These are phyloP conservation scores for Sesamia inferens DNA, from an alignment of 2,888 invertebrate genomes.

Conservation along the genomic window DNA sequence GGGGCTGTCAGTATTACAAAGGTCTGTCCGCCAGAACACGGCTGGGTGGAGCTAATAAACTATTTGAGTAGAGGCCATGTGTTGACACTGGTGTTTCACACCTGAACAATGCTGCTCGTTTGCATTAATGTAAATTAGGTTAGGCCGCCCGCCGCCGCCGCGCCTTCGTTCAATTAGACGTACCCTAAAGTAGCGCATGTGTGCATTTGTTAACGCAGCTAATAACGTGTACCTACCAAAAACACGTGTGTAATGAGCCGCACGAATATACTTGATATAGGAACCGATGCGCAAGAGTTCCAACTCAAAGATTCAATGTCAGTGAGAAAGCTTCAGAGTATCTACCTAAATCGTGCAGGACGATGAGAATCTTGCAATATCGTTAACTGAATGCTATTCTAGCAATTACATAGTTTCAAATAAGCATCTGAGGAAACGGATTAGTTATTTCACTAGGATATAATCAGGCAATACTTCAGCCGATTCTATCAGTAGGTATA, in stretches of 20 bases:
- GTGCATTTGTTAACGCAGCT: conserved; percentile 82
- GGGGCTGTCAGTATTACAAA: conserved; percentile 87
- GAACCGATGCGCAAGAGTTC: conserved; percentile 16
- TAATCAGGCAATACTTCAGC: not conserved
- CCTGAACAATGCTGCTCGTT: conserved; percentile 90
- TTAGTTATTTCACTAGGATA: not conserved
- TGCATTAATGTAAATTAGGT: conserved; percentile 90
- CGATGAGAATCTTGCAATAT: not conserved
- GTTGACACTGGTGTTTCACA: conserved; percentile 90
- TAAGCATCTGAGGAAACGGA: not conserved
- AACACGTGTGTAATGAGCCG: conserved; percentile 59
- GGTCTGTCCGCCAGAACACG: conserved; percentile 85
- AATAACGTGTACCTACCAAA: conserved; percentile 67
- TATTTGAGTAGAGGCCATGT: conserved; percentile 88
- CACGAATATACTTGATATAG: conserved; percentile 34
- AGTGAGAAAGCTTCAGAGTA: conserved; percentile 5
- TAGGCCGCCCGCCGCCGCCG: conserved; percentile 81
- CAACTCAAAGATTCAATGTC: not conserved
- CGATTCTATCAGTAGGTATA: not conserved
- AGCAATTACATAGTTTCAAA: not conserved
- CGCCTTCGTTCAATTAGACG: conserved; percentile 89
- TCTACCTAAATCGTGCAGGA: no score
- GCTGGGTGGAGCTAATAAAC: conserved; percentile 90
- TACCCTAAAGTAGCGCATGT: conserved; percentile 86
- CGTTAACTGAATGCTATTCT: not conserved